Evolutionary conservation across 2,113 vertebrate species (phyloP).

Genomic region (Falcunculus frontatus): DNA sequence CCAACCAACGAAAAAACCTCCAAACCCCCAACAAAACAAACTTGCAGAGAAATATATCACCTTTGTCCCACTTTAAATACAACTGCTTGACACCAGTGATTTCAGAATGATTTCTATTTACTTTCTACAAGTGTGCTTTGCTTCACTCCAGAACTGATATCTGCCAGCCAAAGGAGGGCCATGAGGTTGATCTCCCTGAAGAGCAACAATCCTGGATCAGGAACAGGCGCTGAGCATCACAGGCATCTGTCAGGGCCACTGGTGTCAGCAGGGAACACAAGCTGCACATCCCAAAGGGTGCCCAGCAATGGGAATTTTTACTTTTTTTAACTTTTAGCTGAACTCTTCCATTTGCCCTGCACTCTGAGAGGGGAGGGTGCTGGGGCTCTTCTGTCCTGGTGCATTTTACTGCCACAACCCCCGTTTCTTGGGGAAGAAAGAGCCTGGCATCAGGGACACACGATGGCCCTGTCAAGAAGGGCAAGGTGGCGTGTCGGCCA

Average conservation of each 20-base stretch:
- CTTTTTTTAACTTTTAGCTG: neutral
- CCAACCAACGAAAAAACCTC: neutral
- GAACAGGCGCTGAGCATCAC: accelerated
- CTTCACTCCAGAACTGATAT: neutral
- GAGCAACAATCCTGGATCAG: neutral
- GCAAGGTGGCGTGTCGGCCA: accelerated
- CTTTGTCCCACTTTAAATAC: neutral
- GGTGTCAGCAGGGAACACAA: accelerated
- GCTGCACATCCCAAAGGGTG: neutral
- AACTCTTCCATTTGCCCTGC: neutral
- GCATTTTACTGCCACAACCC: neutral
- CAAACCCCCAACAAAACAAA: neutral
- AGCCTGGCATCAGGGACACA: neutral
- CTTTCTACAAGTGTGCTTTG: neutral
- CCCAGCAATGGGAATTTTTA: neutral
- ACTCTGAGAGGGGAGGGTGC: neutral
- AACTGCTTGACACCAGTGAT: neutral
- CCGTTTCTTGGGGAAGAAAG: neutral
- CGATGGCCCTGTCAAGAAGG: accelerated
- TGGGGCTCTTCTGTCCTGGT: neutral
- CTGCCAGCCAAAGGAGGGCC: neutral
- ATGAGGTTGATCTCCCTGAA: accelerated
- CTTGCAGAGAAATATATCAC: neutral
- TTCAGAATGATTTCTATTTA: neutral
- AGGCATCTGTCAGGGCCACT: accelerated